Evolutionary conservation across 2,888 invertebrate genomes (phyloP), one percentile per base, ranked within the genome.

Genomic region (Lasioglossum figueresi): DNA sequence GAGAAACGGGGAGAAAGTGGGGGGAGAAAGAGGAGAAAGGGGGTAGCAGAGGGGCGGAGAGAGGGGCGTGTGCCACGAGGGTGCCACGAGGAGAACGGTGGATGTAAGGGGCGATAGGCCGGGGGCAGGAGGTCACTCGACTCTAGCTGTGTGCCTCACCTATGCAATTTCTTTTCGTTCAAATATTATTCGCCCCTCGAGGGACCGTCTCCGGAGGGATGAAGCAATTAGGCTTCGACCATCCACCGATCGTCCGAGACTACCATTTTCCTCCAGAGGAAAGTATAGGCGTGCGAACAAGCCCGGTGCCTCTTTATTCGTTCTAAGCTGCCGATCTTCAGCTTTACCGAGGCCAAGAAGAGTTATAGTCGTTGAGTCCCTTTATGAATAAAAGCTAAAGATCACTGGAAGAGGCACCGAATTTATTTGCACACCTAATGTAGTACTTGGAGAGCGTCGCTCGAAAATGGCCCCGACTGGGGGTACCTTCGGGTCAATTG

Each of bases 121-220:
- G 92, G 90, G 92, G 90, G 89, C 88, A 90, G 92, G 91, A 91
- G 93, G 92, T 93, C 92, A 92, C 89, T 88, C 90, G 90, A 92
- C 92, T 91, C 88, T 90, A 91, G 88, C 88, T 52, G 52, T 52
- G 52, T 86, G 79, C 83, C 88, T 91, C 88, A 86, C 84, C 89
- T 87, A 85, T 89, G 86, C 88, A 85, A 88, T 83, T 87, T 84
- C 90, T 84, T 87, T 79, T 77, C 77, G 27, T 68, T 59, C 27
- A 66, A 73, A 76, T 59, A 76, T 79, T 52, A 66, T 85, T 83
- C 59, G 45, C 83, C 59, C n/a, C 48, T 68, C 52, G 52, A 27
- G 43, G 72, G 52, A 8, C 27, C 27, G 40, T 68, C 68, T 40
- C 68, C 37, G 52, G 23, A n/a, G 34, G 68, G 68, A 68, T 68